A percentile compares a stretch with the other conserved stretches of the same genome.
Conservation (phyloP, 1,140 invertebrate genomes). For the Calliopsis andreniformis region DNA sequence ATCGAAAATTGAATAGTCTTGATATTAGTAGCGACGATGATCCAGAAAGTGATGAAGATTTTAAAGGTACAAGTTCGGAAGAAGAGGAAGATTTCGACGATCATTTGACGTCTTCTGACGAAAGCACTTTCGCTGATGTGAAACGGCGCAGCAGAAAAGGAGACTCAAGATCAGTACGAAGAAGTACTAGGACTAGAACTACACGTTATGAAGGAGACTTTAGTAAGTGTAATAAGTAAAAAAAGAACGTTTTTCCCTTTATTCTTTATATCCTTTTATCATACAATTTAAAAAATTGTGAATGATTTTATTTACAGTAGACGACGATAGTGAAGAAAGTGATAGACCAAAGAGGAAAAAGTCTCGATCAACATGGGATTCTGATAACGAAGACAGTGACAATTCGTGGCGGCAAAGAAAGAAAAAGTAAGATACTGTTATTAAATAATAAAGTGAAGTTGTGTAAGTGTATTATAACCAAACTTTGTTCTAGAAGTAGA, state of each 20-base stretch:
- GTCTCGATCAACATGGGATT: constrained; percentile 80
- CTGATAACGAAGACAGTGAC: constrained; percentile 84
- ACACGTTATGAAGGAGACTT: constrained; percentile 84
- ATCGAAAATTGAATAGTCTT: constrained; percentile 89
- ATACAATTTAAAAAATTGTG: constrained; percentile 12
- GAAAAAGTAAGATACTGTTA: constrained; percentile 73
- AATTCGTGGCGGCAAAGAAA: constrained; percentile 83
- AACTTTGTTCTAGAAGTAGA: constrained; percentile 67
- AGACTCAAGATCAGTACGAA: constrained; percentile 79
- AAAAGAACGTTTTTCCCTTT: background rate
- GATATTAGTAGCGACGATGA: constrained; percentile 92
- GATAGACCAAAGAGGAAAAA: constrained; percentile 82
- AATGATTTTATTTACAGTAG: constrained; percentile 69
- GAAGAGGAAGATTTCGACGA: constrained; percentile 85
- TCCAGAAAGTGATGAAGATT: constrained; percentile 92
- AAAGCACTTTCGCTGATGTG: constrained; percentile 81
- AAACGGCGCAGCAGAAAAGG: constrained; percentile 76
- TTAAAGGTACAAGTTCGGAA: constrained; percentile 87
- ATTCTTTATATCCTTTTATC: constrained; percentile 14
- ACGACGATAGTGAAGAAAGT: constrained; percentile 84
- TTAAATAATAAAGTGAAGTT: background rate
- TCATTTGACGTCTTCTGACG: constrained; percentile 83
- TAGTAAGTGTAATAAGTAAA: constrained; percentile 76
- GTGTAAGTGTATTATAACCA: background rate
- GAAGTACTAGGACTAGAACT: constrained; percentile 83